A percentile compares a stretch with the other conserved stretches of the same genome.
Evolutionary conservation across 2,888 invertebrate genomes (phyloP).

Genomic region (Argyra leucocephala): DNA sequence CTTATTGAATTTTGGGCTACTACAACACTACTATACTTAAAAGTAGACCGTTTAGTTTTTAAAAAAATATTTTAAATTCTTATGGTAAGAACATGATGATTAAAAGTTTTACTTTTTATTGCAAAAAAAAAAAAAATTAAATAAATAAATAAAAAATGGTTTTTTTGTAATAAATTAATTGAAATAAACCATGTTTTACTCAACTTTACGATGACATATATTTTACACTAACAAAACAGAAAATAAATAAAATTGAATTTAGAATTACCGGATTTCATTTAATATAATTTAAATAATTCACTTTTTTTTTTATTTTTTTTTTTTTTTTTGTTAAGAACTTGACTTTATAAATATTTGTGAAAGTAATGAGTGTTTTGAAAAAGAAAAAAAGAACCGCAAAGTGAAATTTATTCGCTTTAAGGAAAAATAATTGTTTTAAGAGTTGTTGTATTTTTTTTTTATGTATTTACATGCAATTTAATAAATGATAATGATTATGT

Average conservation of each 20-base stretch:
- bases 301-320: too few relatives aligned
- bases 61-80: background rate
- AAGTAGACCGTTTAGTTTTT: background rate
- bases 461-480: background rate
- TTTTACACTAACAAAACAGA: background rate
- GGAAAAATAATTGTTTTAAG: background rate
- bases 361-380: background rate
- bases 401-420: background rate
- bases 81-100: background rate
- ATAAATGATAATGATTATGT: background rate
- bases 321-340: too few relatives aligned
- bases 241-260: background rate
- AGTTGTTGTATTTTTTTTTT: background rate
- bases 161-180: background rate
- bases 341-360: background rate
- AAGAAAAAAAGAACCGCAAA: background rate
- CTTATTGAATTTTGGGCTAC: background rate
- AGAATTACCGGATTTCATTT: slow-evolving; percentile 6
- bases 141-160: too few relatives aligned
- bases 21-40: too few relatives aligned
- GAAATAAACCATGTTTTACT: background rate
- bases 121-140: too few relatives aligned
- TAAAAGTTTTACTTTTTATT: slow-evolving; percentile 1
- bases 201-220: background rate
- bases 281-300: background rate